phyloP scores from a whole-genome alignment of 2,888 invertebrate genomes.

The Cantharis flavilabris region DNA sequence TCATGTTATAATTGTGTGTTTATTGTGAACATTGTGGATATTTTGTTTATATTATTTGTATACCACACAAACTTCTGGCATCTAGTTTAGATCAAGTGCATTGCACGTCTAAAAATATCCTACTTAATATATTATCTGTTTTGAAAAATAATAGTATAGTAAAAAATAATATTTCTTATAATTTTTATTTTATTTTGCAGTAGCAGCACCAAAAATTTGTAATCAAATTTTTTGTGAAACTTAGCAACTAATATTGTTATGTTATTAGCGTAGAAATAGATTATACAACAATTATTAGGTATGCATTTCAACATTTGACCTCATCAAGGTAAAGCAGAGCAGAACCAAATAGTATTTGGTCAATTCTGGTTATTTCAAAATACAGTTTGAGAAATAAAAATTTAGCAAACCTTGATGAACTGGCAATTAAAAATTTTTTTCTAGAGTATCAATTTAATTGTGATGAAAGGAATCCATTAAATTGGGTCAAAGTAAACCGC shows the following conservation, averaged over 20 bases:
- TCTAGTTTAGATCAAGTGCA: not conserved
- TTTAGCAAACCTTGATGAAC: not conserved
- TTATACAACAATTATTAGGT: not conserved
- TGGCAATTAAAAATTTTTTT: not conserved
- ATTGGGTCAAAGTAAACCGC: conserved; percentile 3
- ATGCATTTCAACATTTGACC: not conserved
- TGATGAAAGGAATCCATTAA: not conserved
- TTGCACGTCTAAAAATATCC: not conserved
- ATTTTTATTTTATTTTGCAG: not conserved
- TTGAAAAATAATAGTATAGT: too few relatives aligned
- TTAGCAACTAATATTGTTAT: not conserved
- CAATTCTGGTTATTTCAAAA: not conserved
- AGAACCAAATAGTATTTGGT: not conserved
- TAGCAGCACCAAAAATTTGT: not conserved
- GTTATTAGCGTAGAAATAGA: not conserved
- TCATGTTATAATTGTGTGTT: too few relatives aligned
- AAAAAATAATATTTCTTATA: too few relatives aligned
- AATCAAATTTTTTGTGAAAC: not conserved
- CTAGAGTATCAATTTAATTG: not conserved
- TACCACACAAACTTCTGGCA: too few relatives aligned
- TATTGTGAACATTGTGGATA: too few relatives aligned
- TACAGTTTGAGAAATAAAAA: not conserved
- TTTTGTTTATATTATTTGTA: too few relatives aligned
- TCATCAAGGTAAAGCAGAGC: not conserved
- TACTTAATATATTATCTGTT: not conserved